Evolutionary conservation across 2,113 vertebrate genomes (phyloP), one percentile per base, ranked within the genome.

Genomic region (Formicarius rufipectus): DNA sequence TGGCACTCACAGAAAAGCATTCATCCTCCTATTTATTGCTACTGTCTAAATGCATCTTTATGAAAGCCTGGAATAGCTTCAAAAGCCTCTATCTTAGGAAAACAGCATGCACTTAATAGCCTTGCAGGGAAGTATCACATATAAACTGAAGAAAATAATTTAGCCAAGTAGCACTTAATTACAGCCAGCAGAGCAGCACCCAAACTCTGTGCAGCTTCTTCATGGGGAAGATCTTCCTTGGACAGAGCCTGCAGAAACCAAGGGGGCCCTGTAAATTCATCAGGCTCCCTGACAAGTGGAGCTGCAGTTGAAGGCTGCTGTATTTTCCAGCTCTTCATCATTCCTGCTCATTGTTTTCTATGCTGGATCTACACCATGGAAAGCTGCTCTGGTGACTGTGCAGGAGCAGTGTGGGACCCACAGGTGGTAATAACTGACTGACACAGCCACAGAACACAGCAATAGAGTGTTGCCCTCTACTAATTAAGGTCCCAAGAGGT

Each of bases 121-220:
- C 84, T 96, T 91, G 64, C 88, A 95, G 95, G 90, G 90, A 96
- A 96, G 52, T 25, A 85, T 84, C 79, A 67, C 60, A 28, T 55
- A 71, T 55, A 94, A 88, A 95, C 74, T 91, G 71, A 63, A 67
- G 35, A 44, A 49, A 44, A 47, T 30, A 20, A 49, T 76, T 94
- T 53, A 76, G 55, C 59, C 76, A 90, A 95, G 73, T 45, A 90
- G 87, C 68, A 94, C 82, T 88, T 95, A 87, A 91, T 93, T 94
- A 77, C 55, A 91, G 39, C 3, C 55, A 85, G 55, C 39, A 77
- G 63, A 73, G 45, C 4, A 4, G 39, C 74, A 91, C 75, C 75
- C 63, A 90, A 90, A 90, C 72, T 63, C 47, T 19, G 11, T 24
- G 44, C 28, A 87, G 22, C 5, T 90, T 14, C 52, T 74, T 4